Percentiles rank a stretch among this genome's conserved stretches.
Evolutionary conservation across 2,797 vertebrate species (phyloP).

Genomic region (Melopsittacus undulatus): DNA sequence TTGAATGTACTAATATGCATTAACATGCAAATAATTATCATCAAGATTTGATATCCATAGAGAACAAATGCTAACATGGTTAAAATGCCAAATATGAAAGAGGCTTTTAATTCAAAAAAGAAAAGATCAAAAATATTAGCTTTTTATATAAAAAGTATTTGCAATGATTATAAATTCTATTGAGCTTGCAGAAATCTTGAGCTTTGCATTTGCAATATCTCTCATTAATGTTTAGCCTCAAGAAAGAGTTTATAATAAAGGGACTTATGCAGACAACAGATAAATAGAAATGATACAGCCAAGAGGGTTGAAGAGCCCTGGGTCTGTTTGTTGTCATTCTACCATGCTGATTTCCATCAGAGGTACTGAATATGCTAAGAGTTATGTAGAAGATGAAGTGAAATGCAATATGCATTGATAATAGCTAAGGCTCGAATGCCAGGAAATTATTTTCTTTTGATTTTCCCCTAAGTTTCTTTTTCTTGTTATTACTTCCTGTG

Average conservation of each 20-base stretch:
- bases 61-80: slow-evolving; percentile 57
- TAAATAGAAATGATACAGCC: slow-evolving; percentile 62
- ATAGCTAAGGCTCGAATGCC: slow-evolving; percentile 12
- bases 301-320: slow-evolving; percentile 50
- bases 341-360: slow-evolving; percentile 48
- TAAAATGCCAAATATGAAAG: slow-evolving; percentile 49
- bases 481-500: slow-evolving; percentile 34
- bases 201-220: slow-evolving; percentile 55
- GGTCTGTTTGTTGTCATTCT: slow-evolving; percentile 42
- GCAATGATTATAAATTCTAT: slow-evolving; percentile 55
- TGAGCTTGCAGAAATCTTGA: slow-evolving; percentile 54
- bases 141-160: slow-evolving; percentile 44
- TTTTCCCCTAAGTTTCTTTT: slow-evolving; percentile 43
- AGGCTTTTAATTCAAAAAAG: slow-evolving; percentile 34
- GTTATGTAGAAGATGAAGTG: slow-evolving; percentile 24
- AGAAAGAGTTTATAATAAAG: slow-evolving; percentile 63
- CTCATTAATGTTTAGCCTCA: slow-evolving; percentile 64
- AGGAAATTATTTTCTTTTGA: slow-evolving; percentile 54
- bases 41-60: slow-evolving; percentile 33
- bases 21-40: slow-evolving; percentile 64
- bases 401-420: slow-evolving; percentile 49
- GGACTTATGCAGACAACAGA: slow-evolving; percentile 43
- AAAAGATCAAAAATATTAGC: slow-evolving; percentile 39
- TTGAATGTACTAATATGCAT: slow-evolving; percentile 50
- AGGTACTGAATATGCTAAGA: slow-evolving; percentile 43